phyloP scores from a whole-genome alignment of 2,113 vertebrate species.

The Phylloscopus whistleri region DNA sequence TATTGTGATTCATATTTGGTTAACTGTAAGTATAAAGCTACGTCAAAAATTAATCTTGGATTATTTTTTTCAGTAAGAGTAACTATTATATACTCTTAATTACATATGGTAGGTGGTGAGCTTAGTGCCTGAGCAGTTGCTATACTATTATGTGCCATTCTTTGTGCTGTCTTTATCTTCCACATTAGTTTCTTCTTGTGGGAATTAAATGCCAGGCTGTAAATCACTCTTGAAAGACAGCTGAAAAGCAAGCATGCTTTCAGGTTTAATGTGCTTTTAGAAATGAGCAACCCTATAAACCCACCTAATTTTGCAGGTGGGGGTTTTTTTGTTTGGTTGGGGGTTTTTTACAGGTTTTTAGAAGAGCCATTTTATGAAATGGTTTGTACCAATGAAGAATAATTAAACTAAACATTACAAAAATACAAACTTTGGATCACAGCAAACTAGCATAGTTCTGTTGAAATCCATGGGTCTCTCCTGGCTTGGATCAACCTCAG shows the following conservation, averaged over 20 bases:
- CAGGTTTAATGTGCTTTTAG: neutral
- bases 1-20: neutral
- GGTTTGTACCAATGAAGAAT: neutral
- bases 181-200: neutral
- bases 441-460: neutral
- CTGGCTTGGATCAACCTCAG: neutral
- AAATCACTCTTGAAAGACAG: slow-evolving; percentile 5
- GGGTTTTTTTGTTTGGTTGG: neutral
- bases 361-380: neutral
- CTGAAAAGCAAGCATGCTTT: neutral
- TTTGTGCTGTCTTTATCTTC: neutral
- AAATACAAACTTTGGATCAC: neutral
- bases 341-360: neutral
- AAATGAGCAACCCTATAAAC: neutral
- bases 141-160: neutral
- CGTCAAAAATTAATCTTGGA: neutral
- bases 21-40: neutral
- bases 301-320: neutral
- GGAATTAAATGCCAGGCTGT: neutral
- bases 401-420: neutral
- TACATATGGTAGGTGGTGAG: neutral
- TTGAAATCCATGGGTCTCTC: neutral
- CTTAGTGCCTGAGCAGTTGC: neutral
- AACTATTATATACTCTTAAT: neutral
- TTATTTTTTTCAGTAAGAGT: neutral